Evolutionary conservation across 2,797 vertebrate species (phyloP).

Genomic region (Cuculus canorus): DNA sequence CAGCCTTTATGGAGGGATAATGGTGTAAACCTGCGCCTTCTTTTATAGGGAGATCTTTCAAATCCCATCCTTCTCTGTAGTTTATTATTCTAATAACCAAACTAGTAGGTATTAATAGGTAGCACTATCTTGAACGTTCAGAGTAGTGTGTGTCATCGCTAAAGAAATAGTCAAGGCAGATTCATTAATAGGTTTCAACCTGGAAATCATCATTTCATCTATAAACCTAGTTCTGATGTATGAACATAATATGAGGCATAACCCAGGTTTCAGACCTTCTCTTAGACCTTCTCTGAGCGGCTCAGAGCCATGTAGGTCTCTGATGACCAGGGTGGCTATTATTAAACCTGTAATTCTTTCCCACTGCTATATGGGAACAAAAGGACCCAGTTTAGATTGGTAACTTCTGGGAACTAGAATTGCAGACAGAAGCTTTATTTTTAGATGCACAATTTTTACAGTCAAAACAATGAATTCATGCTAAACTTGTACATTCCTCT

Average conservation of each 20-base stretch:
- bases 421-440: neutral
- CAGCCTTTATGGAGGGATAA: neutral
- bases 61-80: neutral
- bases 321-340: neutral
- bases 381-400: neutral
- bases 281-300: neutral
- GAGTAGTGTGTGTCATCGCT: neutral
- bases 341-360: slow-evolving; percentile 3
- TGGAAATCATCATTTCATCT: neutral
- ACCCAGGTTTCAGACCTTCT: neutral
- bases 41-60: neutral
- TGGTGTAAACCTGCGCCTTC: neutral
- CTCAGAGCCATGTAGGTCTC: neutral
- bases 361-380: neutral
- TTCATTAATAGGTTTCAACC: neutral
- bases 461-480: neutral
- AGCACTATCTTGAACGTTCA: neutral
- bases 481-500: neutral
- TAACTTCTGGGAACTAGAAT: neutral
- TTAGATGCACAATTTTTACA: neutral
- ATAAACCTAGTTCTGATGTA: neutral
- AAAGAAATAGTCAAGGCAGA: neutral
- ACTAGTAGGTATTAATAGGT: neutral
- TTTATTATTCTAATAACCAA: neutral
- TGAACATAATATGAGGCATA: neutral